Base-by-base conservation (phyloP, 2,113 vertebrate species). In the Syrrhaptes paradoxus region DNA sequence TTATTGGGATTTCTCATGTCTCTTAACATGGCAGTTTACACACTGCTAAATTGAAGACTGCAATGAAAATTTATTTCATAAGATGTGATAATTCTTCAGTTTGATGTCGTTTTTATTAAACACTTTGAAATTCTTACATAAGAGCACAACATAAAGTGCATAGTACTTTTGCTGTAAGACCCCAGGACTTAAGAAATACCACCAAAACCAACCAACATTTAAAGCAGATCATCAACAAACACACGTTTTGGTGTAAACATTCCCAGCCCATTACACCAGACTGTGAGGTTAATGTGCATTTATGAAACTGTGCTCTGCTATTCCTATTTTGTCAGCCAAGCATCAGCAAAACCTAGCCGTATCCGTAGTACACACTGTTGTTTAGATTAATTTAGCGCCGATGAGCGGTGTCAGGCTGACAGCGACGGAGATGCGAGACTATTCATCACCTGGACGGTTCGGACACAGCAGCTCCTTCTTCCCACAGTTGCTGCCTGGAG, bases 371-470 rank as follows among this genome's bases (percentile, higher is more conserved):
- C 54, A 54, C 24, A 7, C 21, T n/a, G 76, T 43, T 86, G 89
- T 90, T 93, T 48, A 89, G 94, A 92, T 93, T 95, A 95, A 96
- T 97, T 93, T 41, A 81, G 65, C 7, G 22, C 91, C 67, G 79
- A 73, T 52, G 86, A 88, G 76, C 3, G 48, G 83, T 90, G 93
- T 92, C 93, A 89, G 88, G 72, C 65, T 95, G 93, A 87, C 93
- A 89, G 96, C 43, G 0, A 26, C 0, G 1, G 25, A 48, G 49
- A 80, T 4, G 13, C 43, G 76, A 71, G 71, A 49, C 87, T n/a
- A 81, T 89, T 15, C 88, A 95, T 96, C 95, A 89, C 77, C 77
- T n/a, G 86, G 79, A 58, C 12, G 4, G 70, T 66, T 85, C 38
- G 34, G 19, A 49, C 4, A 22, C 52, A 6, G 52, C 61, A 43